Evolutionary conservation across 2,888 invertebrate species (phyloP), one percentile per base, ranked within the genome.

Genomic region (Andrena bicolor): DNA sequence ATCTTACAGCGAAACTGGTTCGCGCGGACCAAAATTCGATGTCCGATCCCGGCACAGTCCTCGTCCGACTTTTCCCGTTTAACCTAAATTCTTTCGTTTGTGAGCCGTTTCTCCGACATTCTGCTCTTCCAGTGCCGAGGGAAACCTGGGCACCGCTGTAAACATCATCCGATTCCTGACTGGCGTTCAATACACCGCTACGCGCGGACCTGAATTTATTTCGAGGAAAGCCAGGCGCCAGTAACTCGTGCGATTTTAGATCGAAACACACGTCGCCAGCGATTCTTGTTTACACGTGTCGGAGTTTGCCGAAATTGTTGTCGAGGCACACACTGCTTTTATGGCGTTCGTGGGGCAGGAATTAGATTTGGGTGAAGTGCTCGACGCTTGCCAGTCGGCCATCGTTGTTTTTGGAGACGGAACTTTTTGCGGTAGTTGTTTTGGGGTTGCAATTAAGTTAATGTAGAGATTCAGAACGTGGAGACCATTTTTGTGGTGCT

Each of bases 131-230:
- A 26, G 23, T 20, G 23, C 20, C 20, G 56, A 56, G 35, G 23
- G 32, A 16, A 23, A 20, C 28, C 35, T 10, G 10, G 26, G 20
- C 23, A 7, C 32, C 26, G 56, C 10, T 23, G 23, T 35, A 32
- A 35, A 56, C 53, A 69, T 56, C 68, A 69, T 56, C 32, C 30
- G 35, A 56, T 51, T 32, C 30, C 20, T 61, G 32, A 61, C 61
- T 30, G 32, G 8, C 61, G 68, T 51, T 69, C 68, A 56, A 69
- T 69, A 69, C 28, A 28, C 68, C 53, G 23, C 28, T 56, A 16
- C 32, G 68, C 10, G 16, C 56, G 10, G 23, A 56, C 32, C 53
- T 23, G 35, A 69, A 69, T 69, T 69, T 20, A 53, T 69, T 69
- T 69, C 35, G 2, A 13, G 4, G 7, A 23, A 56, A 56, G 8